Evolutionary conservation across 1,140 invertebrate species (phyloP).

Genomic region (Hypothenemus hampei): DNA sequence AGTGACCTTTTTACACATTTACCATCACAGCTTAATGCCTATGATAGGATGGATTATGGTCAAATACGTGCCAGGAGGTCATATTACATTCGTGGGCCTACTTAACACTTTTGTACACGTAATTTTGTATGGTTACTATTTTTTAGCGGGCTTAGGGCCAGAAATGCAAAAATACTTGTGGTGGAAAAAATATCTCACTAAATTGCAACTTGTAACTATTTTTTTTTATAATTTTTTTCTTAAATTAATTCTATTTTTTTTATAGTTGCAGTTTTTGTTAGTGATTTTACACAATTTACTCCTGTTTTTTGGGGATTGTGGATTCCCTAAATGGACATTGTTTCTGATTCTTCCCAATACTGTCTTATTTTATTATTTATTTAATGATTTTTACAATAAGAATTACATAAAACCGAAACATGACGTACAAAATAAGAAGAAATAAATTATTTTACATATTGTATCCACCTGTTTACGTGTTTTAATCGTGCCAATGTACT

Average conservation of each 20-base stretch:
- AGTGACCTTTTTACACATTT: constrained; percentile 70
- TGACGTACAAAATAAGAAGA: background rate
- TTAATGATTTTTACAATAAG: constrained; percentile 65
- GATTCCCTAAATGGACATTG: constrained; percentile 71
- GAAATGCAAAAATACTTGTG: constrained; percentile 79
- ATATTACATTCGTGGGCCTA: constrained; percentile 73
- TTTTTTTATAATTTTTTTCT: background rate
- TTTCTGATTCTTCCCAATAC: constrained; percentile 71
- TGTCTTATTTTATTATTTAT: constrained; percentile 75
- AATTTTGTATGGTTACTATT: constrained; percentile 82
- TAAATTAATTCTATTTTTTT: constrained; percentile 26
- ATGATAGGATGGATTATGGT: constrained; percentile 35
- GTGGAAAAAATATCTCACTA: constrained; percentile 90
- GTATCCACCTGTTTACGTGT: too few species aligned
- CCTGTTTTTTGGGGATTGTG: constrained; percentile 78
- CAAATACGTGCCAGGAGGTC: constrained; percentile 62
- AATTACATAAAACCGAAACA: constrained; percentile 5
- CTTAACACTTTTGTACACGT: constrained; percentile 84
- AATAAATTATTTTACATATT: background rate
- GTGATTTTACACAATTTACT: constrained; percentile 75
- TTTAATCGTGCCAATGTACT: too few species aligned
- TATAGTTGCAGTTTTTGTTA: constrained; percentile 71
- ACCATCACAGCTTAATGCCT: constrained; percentile 69
- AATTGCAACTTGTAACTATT: constrained; percentile 76
- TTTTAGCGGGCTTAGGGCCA: constrained; percentile 70